Conservation (phyloP, 2,113 vertebrate species). For the Montifringilla adamsi region DNA sequence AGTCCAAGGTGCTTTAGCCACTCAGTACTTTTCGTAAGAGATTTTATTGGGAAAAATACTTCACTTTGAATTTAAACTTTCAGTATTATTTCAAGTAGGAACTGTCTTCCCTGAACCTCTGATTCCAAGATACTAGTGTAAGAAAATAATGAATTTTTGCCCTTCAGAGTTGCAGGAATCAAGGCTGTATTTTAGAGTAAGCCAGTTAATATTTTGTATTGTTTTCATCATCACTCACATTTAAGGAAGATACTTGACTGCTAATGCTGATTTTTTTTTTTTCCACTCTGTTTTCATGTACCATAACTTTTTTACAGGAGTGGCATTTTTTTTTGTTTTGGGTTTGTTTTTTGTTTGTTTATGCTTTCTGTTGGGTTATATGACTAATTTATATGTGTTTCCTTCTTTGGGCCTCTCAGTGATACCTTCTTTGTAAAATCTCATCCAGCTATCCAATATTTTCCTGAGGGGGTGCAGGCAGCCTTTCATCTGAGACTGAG, state of each 20-base stretch:
- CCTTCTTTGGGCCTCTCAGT: conserved; percentile 76
- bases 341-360: not conserved
- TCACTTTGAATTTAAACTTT: not conserved
- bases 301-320: rapidly evolving
- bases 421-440: conserved; percentile 81
- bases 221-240: not conserved
- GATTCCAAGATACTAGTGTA: conserved; percentile 80
- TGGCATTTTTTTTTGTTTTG: too few species aligned
- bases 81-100: conserved; percentile 74
- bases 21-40: not conserved
- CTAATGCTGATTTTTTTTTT: not conserved
- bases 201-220: not conserved
- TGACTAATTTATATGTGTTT: not conserved
- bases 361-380: not conserved
- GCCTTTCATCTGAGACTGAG: conserved; percentile 83
- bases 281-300: not conserved
- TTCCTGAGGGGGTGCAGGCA: conserved; percentile 82
- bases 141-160: conserved; percentile 69
- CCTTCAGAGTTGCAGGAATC: not conserved
- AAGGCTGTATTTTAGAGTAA: not conserved
- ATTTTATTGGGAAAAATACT: not conserved
- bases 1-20: not conserved
- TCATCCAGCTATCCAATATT: conserved; percentile 81
- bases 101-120: conserved; percentile 78
- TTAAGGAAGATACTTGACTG: not conserved